Percentiles rank a stretch among this genome's conserved stretches.
These are phyloP conservation scores for Heteromurus nitidus DNA, from an alignment of 2,888 invertebrate genomes.

Conservation along the genomic window DNA sequence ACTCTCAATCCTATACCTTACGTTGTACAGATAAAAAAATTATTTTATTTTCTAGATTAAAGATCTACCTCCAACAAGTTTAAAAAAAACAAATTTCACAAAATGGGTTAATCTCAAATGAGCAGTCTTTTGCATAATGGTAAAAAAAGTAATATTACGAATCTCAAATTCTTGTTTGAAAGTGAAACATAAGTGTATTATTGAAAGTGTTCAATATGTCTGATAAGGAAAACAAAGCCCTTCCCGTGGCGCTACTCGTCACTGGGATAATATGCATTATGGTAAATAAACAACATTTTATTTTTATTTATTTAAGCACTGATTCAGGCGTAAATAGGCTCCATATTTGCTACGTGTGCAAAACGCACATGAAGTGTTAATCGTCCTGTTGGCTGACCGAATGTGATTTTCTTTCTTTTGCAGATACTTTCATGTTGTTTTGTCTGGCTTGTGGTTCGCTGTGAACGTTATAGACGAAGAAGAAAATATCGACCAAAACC, in stretches of 20 bases:
- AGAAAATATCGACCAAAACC: slow-evolving; percentile 57
- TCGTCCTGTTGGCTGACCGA: background rate
- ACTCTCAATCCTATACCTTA: background rate
- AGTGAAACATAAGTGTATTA: background rate
- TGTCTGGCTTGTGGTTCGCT: slow-evolving; percentile 65
- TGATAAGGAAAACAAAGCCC: slow-evolving; percentile 58
- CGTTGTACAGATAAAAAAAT: background rate
- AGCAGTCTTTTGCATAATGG: background rate
- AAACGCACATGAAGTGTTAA: too few relatives aligned
- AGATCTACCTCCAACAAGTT: background rate
- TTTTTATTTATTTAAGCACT: background rate
- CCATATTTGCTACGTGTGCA: background rate
- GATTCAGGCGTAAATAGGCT: background rate
- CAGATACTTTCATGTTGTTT: slow-evolving; percentile 59
- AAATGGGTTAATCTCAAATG: background rate
- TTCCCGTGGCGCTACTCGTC: slow-evolving; percentile 58
- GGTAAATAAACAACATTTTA: slow-evolving; percentile 47
- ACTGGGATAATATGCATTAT: slow-evolving; percentile 63
- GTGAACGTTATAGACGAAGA: slow-evolving; percentile 57
- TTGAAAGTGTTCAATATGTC: slow-evolving; percentile 56
- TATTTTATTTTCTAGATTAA: background rate
- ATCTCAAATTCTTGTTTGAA: background rate
- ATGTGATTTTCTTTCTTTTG: background rate
- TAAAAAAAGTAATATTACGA: slow-evolving; percentile 17
- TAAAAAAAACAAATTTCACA: background rate